These are phyloP conservation scores for Zeus faber DNA, from an alignment of 2,113 vertebrate genomes.

Conservation along the genomic window DNA sequence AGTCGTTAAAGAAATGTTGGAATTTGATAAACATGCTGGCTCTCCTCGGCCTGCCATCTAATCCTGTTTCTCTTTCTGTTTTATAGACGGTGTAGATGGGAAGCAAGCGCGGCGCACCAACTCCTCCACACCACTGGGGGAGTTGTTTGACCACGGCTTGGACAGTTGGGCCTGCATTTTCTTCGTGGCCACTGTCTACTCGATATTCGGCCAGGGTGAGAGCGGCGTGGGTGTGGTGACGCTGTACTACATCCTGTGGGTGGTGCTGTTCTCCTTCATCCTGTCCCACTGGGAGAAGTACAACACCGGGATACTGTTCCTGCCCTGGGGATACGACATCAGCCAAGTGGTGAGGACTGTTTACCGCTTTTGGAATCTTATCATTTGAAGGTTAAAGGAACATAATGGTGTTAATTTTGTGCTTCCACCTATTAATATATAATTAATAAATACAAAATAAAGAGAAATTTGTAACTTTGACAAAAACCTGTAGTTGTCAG, in stretches of 20 bases:
- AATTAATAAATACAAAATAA: too few relatives aligned
- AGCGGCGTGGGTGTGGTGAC: constrained; percentile 87
- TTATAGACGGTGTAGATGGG: constrained; percentile 91
- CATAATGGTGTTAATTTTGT: too few relatives aligned
- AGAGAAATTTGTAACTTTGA: too few relatives aligned
- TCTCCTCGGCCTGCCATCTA: too few relatives aligned
- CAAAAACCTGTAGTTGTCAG: too few relatives aligned
- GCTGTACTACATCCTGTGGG: constrained; percentile 92
- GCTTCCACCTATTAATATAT: too few relatives aligned
- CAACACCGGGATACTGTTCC: constrained; percentile 95
- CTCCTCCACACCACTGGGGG: constrained; percentile 93
- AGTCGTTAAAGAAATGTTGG: too few relatives aligned
- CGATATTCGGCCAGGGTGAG: constrained; percentile 89
- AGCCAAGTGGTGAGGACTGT: constrained; percentile 99
- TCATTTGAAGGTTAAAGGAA: too few relatives aligned
- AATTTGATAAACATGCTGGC: too few relatives aligned
- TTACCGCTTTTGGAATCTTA: too few relatives aligned
- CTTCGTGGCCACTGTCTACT: constrained; percentile 96
- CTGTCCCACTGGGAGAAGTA: constrained; percentile 99
- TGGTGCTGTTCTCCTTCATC: constrained; percentile 98
- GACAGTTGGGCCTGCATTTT: constrained; percentile 98
- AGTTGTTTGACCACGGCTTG: constrained; percentile 96
- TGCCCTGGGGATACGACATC: constrained; percentile 98
- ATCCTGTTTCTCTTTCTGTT: background rate
- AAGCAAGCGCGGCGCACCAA: constrained; percentile 96